phyloP scores from a whole-genome alignment of 2,797 vertebrate genomes.

The Galago senegalensis region DNA sequence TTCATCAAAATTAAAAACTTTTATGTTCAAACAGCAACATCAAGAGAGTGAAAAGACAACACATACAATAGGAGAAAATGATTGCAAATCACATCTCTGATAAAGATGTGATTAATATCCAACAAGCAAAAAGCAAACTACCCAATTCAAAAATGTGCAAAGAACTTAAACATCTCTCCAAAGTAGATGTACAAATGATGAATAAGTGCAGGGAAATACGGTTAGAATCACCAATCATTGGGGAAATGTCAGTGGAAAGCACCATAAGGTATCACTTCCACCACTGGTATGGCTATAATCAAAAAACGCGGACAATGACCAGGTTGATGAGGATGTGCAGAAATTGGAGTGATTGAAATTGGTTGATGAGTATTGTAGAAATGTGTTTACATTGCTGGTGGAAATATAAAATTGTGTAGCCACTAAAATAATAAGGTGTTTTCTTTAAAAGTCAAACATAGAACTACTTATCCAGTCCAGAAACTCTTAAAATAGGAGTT shows the following conservation, averaged over 20 bases:
- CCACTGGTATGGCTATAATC: not conserved
- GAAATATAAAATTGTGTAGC: not conserved
- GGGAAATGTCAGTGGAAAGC: not conserved
- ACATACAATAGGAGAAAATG: not conserved
- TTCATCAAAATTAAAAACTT: constrained; percentile 6
- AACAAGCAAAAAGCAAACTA: not conserved
- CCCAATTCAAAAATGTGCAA: not conserved
- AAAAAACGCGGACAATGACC: not conserved
- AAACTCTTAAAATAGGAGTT: not conserved
- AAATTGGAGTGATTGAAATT: not conserved
- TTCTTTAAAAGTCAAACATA: not conserved
- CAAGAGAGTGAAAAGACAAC: not conserved
- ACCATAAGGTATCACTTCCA: not conserved
- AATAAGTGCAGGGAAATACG: not conserved
- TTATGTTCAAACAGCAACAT: not conserved
- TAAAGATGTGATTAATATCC: not conserved
- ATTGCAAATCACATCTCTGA: not conserved
- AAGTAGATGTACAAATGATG: not conserved
- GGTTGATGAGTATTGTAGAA: too few relatives aligned
- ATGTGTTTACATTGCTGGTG: too few relatives aligned
- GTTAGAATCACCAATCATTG: not conserved
- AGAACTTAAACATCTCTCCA: not conserved
- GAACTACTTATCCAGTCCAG: not conserved
- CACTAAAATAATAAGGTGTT: not conserved
- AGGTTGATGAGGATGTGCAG: not conserved